These are phyloP conservation scores for Falcunculus frontatus DNA, from an alignment of 2,113 vertebrate genomes.

Conservation along the genomic window DNA sequence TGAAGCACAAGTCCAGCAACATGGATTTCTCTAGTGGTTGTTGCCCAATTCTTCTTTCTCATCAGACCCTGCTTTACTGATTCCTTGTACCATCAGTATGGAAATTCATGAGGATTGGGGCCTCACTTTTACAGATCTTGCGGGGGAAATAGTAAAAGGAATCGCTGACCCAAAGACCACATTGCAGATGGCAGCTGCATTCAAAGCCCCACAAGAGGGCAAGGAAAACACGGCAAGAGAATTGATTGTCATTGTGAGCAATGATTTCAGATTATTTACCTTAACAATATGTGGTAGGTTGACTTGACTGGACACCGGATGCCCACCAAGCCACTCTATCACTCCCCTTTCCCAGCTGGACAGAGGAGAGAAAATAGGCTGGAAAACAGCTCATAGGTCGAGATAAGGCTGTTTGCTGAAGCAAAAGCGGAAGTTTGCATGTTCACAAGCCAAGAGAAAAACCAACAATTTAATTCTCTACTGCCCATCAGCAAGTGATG, in stretches of 20 bases:
- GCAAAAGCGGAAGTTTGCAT: neutral
- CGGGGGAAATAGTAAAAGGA: neutral
- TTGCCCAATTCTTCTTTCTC: neutral
- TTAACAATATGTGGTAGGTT: neutral
- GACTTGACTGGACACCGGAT: neutral
- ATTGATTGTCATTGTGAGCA: neutral
- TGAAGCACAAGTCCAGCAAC: neutral
- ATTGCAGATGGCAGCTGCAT: neutral
- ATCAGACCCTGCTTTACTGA: neutral
- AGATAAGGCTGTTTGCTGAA: neutral
- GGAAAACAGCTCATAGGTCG: neutral
- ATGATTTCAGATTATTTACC: neutral
- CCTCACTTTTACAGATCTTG: neutral
- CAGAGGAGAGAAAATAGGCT: neutral
- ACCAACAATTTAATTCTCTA: neutral
- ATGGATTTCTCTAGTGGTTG: neutral
- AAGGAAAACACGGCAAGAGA: neutral
- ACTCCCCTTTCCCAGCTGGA: neutral
- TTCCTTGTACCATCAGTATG: neutral
- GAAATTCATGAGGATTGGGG: neutral
- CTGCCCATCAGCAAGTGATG: neutral
- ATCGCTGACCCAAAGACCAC: neutral
- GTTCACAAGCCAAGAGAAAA: neutral
- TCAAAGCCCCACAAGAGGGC: neutral
- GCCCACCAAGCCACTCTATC: neutral